These are phyloP conservation scores for Caenorhabditis briggsae DNA, from an alignment of 1,140 invertebrate genomes.

Conservation along the genomic window DNA sequence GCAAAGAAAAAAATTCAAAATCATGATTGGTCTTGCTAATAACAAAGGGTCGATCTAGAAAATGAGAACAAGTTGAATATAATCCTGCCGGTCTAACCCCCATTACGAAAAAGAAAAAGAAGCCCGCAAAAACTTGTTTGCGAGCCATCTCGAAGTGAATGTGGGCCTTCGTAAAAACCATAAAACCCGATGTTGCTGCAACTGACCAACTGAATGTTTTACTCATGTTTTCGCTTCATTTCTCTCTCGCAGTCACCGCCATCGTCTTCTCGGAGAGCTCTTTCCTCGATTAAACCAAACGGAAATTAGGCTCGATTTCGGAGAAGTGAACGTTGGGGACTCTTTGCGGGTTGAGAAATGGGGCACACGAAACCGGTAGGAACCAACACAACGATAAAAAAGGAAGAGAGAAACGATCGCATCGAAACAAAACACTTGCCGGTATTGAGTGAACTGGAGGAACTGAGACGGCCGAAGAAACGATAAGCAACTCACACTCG, in stretches of 20 bases:
- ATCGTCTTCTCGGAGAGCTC: not conserved
- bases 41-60: not conserved
- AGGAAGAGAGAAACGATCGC: not conserved
- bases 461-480: not conserved
- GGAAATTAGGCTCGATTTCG: conserved; percentile 20
- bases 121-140: conserved; percentile 41
- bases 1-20: not conserved
- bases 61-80: conserved; percentile 20
- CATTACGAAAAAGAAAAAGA: not conserved
- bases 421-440: conserved; percentile 38
- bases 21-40: not conserved
- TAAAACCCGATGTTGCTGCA: not conserved
- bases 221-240: conserved; percentile 39
- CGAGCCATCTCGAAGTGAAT: conserved; percentile 12
- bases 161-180: conserved; percentile 41
- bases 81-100: conserved; percentile 7
- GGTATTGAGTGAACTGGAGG: not conserved
- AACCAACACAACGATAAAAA: not conserved
- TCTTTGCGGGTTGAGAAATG: not conserved
- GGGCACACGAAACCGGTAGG: not conserved
- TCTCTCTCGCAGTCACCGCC: not conserved
- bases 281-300: not conserved
- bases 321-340: not conserved
- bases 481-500: conserved; percentile 21
- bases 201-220: conserved; percentile 40